Conservation (phyloP, 2,888 invertebrate genomes). For the Polydrusus tereticollis region DNA sequence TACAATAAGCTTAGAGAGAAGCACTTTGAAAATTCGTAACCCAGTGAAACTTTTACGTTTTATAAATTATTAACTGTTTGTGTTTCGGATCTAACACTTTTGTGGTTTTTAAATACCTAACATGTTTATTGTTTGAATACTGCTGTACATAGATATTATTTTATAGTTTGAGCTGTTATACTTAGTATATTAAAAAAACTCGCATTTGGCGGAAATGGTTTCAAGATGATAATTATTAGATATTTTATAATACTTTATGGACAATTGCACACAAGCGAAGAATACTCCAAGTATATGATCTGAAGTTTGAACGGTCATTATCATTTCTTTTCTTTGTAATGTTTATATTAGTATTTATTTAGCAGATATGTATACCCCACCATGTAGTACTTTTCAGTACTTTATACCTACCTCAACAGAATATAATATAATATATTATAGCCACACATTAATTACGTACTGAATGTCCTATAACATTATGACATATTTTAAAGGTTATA, state of each 20-base stretch:
- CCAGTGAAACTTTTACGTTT: slow-evolving; percentile 33
- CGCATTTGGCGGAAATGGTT: slow-evolving; percentile 7
- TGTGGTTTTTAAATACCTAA: slow-evolving; percentile 37
- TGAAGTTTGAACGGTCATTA: background rate
- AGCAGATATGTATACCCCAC: slow-evolving; percentile 6
- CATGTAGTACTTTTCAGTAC: background rate
- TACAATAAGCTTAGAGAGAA: slow-evolving; percentile 19
- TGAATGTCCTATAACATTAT: background rate
- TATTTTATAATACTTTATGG: slow-evolving; percentile 14
- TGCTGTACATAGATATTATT: slow-evolving; percentile 40
- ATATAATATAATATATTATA: slow-evolving; percentile 1
- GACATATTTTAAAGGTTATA: background rate
- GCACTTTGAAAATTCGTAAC: slow-evolving; percentile 20
- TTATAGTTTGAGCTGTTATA: slow-evolving; percentile 35
- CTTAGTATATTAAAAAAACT: slow-evolving; percentile 21
- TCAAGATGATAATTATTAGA: slow-evolving; percentile 8
- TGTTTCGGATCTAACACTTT: slow-evolving; percentile 36
- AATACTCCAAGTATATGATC: slow-evolving; percentile 21
- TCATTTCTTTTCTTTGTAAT: background rate
- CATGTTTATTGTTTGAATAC: slow-evolving; percentile 34
- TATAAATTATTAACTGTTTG: slow-evolving; percentile 15
- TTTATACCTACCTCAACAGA: slow-evolving; percentile 24
- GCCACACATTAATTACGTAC: background rate
- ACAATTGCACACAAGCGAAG: slow-evolving; percentile 14
- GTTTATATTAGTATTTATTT: slow-evolving; percentile 16